A percentile compares a stretch with the other conserved stretches of the same genome.
These are phyloP conservation scores for Gobio occitaniae DNA, from an alignment of 2,797 vertebrate genomes.

Conservation along the genomic window DNA sequence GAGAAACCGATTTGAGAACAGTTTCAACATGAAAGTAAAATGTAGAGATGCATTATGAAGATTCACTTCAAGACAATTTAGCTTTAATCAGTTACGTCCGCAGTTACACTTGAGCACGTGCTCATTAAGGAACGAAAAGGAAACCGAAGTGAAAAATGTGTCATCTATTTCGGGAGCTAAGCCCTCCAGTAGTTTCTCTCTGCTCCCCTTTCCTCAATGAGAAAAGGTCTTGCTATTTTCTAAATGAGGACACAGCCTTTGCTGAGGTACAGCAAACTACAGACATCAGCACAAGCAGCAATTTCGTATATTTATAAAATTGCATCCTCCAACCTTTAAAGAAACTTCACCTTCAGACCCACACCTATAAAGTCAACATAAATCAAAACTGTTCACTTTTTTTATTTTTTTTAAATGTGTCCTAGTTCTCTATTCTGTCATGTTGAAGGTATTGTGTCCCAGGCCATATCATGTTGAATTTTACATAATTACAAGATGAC, in stretches of 20 bases:
- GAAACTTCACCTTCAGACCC: not conserved
- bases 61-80: not conserved
- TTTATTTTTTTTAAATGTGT: no score
- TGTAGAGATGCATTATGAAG: not conserved
- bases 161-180: slow-evolving; percentile 56
- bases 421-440: not conserved
- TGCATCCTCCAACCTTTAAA: not conserved
- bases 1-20: not conserved
- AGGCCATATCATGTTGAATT: not conserved
- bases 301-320: slow-evolving; percentile 20
- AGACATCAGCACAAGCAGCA: slow-evolving; percentile 39
- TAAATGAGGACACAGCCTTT: slow-evolving; percentile 68
- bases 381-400: not conserved
- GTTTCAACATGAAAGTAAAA: not conserved
- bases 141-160: slow-evolving; percentile 53
- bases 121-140: slow-evolving; percentile 20
- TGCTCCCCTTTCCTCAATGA: slow-evolving; percentile 63
- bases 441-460: not conserved
- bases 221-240: slow-evolving; percentile 64
- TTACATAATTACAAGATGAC: not conserved
- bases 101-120: not conserved
- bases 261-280: slow-evolving; percentile 36
- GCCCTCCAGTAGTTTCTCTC: slow-evolving; percentile 47
- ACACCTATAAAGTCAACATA: not conserved
- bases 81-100: slow-evolving; percentile 17